Conservation (phyloP, 2,113 vertebrate genomes). For the Spheniscus mendiculus region DNA sequence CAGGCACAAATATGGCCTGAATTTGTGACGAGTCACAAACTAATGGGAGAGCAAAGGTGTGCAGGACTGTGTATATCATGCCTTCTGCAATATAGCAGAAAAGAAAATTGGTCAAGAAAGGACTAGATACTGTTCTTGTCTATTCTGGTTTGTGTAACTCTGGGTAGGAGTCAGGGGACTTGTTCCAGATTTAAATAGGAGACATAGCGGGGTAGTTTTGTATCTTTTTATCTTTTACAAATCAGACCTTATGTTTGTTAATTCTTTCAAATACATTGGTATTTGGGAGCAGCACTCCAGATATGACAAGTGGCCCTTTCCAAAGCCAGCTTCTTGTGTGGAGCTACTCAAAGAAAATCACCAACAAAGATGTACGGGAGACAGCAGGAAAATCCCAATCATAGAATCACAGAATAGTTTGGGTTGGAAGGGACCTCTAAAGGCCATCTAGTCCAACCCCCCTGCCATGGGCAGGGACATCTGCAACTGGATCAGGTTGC, state of each 20-base stretch:
- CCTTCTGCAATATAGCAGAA: neutral
- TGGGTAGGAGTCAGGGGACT: neutral
- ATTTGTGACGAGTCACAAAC: neutral
- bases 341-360: neutral
- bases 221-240: neutral
- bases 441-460: too few species aligned
- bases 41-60: neutral
- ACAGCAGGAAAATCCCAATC: neutral
- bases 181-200: neutral
- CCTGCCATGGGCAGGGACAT: too few species aligned
- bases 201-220: neutral
- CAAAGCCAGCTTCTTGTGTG: neutral
- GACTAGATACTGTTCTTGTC: neutral
- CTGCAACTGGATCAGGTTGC: too few species aligned
- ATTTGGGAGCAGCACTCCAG: neutral
- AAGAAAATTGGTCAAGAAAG: neutral
- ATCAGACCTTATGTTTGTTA: neutral
- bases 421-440: too few species aligned
- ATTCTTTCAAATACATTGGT: neutral
- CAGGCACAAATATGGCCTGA: neutral
- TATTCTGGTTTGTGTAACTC: neutral
- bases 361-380: neutral
- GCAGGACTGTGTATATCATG: neutral
- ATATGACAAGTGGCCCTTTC: neutral
- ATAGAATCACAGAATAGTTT: too few species aligned